Percentiles rank a stretch among this genome's conserved stretches.
phyloP scores from a whole-genome alignment of 2,113 vertebrate species.

The Halcyon malimbica region DNA sequence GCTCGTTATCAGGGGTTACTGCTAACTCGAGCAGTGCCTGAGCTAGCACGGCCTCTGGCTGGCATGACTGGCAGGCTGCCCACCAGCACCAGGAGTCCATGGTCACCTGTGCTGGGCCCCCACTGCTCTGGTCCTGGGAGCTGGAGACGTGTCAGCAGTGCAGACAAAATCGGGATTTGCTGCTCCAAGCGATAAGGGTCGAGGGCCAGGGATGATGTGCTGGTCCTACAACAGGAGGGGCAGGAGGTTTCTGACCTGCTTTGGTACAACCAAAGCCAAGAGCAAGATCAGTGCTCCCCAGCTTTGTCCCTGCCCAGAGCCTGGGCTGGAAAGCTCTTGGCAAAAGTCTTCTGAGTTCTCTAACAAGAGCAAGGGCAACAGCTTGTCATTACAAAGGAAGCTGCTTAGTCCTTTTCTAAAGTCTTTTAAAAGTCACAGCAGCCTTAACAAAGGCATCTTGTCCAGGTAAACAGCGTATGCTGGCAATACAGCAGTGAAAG shows the following conservation, averaged over 20 bases:
- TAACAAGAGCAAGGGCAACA: not conserved
- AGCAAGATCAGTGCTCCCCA: not conserved
- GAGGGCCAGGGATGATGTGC: not conserved
- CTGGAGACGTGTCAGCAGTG: not conserved
- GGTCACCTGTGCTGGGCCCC: not conserved
- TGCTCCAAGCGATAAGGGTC: not conserved
- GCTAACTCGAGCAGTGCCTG: not conserved
- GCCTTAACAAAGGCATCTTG: not conserved
- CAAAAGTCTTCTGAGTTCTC: not conserved
- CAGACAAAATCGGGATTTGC: not conserved
- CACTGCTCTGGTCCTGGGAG: not conserved
- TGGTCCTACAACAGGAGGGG: not conserved
- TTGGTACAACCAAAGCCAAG: not conserved
- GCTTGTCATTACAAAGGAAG: not conserved
- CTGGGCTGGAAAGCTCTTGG: constrained; percentile 9
- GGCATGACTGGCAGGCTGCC: not conserved
- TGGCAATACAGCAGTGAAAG: not conserved
- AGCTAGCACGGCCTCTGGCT: not conserved
- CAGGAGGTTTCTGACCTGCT: not conserved
- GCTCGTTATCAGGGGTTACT: not conserved
- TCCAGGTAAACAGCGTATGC: not conserved
- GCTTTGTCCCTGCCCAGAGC: not conserved
- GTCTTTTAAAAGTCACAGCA: not conserved
- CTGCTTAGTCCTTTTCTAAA: not conserved
- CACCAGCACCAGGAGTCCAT: fast-evolving